A percentile compares a stretch with the other conserved stretches of the same genome.
phyloP scores from a whole-genome alignment of 2,113 vertebrate genomes.

The Chunga burmeisteri region DNA sequence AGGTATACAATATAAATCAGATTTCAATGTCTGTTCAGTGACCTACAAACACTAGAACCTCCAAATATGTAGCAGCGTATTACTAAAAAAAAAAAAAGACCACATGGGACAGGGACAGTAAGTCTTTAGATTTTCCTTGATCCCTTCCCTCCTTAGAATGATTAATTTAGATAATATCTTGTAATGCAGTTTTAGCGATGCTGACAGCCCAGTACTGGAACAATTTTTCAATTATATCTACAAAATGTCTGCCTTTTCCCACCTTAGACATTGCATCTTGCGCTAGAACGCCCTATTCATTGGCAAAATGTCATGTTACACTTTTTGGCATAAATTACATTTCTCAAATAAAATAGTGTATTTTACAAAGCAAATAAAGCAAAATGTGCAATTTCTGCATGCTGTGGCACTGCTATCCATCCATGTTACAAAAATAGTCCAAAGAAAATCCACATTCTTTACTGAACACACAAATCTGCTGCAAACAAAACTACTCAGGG shows the following conservation, averaged over 20 bases:
- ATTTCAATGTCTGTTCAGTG: constrained; percentile 89
- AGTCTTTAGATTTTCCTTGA: constrained; percentile 62
- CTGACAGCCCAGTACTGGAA: constrained; percentile 63
- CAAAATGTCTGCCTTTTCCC: not conserved
- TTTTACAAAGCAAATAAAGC: constrained; percentile 70
- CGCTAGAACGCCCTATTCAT: constrained; percentile 60
- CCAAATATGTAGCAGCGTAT: constrained; percentile 84
- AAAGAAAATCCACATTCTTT: constrained; percentile 17
- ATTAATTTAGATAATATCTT: constrained; percentile 53
- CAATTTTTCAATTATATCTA: constrained; percentile 16
- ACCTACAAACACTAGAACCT: constrained; percentile 83
- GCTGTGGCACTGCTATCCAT: constrained; percentile 55
- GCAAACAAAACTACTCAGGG: constrained; percentile 24
- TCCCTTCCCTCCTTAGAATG: constrained; percentile 55
- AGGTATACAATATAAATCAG: constrained; percentile 97
- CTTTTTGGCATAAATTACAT: constrained; percentile 73
- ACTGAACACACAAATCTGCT: not conserved
- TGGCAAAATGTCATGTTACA: constrained; percentile 61
- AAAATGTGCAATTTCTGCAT: constrained; percentile 76
- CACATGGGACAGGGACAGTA: constrained; percentile 49
- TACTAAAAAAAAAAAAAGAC: constrained; percentile 68
- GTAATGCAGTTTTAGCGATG: constrained; percentile 62
- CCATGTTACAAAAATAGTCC: constrained; percentile 57
- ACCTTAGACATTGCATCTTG: constrained; percentile 47
- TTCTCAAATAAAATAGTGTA: constrained; percentile 70